Conservation (phyloP, 1,140 invertebrate genomes). For the Diorhabda elongata region DNA sequence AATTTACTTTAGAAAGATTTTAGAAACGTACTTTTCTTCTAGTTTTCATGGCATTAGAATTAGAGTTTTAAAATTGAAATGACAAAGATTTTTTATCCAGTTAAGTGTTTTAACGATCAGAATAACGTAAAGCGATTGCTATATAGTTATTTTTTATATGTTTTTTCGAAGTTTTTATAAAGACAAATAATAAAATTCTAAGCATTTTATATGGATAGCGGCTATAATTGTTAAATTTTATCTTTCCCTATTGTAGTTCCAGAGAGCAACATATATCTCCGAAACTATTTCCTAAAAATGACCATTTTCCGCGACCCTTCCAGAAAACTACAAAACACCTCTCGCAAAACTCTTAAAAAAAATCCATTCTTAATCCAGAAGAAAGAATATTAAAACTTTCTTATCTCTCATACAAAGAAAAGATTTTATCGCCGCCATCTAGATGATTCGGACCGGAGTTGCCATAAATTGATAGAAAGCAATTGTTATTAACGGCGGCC, state of each 20-base stretch:
- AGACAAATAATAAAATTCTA: not conserved
- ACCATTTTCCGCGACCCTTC: not conserved
- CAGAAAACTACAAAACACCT: not conserved
- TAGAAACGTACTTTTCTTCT: too few relatives aligned
- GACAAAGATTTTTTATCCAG: too few relatives aligned
- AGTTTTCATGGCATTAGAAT: too few relatives aligned
- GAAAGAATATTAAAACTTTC: conserved; percentile 4
- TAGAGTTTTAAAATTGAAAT: too few relatives aligned
- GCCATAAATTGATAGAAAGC: conserved; percentile 42
- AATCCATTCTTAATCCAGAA: not conserved
- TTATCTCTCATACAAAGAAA: conserved; percentile 4
- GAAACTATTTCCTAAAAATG: not conserved
- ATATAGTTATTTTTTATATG: too few relatives aligned
- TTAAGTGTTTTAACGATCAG: too few relatives aligned
- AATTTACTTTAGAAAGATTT: too few relatives aligned
- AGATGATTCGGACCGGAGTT: conserved; percentile 34
- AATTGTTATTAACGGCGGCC: conserved; percentile 45
- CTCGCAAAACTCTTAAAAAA: not conserved
- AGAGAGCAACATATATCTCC: not conserved
- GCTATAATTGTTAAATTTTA: conserved; percentile 1
- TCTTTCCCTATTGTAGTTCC: not conserved
- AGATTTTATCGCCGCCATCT: conserved; percentile 39
- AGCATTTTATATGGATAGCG: not conserved
- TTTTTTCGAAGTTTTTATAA: too few relatives aligned
- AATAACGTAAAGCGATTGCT: too few relatives aligned